A percentile compares a stretch with the other conserved stretches of the same genome.
Conservation (phyloP, 2,113 vertebrate species). For the Cheilinus undulatus region DNA sequence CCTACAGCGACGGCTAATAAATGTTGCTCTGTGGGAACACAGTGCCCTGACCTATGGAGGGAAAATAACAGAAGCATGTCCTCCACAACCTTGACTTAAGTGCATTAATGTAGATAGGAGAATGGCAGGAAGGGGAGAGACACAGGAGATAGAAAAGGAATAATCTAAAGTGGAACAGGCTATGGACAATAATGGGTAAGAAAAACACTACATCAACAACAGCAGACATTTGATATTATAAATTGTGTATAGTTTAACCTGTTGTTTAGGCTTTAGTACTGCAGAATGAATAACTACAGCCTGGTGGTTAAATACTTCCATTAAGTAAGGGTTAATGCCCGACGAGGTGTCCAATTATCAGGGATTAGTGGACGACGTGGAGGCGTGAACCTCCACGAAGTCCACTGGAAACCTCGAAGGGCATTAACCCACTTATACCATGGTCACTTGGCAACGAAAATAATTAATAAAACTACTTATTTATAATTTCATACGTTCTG, state of each 20-base stretch:
- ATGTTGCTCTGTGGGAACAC: constrained; percentile 52
- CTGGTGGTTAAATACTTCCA: no score
- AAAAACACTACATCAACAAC: background rate
- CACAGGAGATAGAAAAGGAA: no score
- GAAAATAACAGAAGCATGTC: constrained; percentile 19
- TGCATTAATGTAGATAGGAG: background rate
- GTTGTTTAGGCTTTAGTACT: background rate
- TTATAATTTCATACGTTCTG: no score
- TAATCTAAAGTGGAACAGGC: background rate
- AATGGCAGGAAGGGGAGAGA: background rate
- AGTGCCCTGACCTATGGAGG: constrained; percentile 48
- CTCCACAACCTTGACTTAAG: constrained; percentile 1
- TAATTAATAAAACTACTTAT: no score
- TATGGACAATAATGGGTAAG: background rate
- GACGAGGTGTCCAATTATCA: no score
- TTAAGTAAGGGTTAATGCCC: no score
- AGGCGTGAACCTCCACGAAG: no score
- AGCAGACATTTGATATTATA: background rate
- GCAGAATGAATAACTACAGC: no score
- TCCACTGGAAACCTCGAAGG: no score
- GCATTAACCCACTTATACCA: no score
- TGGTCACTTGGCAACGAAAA: no score
- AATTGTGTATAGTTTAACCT: background rate
- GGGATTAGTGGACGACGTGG: no score
- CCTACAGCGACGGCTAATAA: constrained; percentile 49